These are phyloP conservation scores for Melanotaenia maccullochi DNA, from an alignment of 2,797 vertebrate genomes.

Conservation along the genomic window DNA sequence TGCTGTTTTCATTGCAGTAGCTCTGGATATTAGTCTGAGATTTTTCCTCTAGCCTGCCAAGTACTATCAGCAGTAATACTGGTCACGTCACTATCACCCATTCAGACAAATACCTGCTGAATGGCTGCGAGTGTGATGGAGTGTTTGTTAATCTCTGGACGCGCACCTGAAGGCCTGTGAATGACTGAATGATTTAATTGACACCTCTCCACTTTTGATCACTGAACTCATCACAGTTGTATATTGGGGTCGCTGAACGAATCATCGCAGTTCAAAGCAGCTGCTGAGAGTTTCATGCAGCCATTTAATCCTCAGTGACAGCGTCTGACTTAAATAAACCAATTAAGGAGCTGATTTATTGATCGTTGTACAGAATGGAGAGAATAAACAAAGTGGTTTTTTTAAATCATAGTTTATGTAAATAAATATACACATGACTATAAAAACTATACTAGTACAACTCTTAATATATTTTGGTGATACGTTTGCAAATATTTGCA, in stretches of 20 bases:
- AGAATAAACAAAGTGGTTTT: constrained; percentile 47
- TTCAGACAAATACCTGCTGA: constrained; percentile 50
- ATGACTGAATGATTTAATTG: constrained; percentile 80
- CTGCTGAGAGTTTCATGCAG: constrained; percentile 63
- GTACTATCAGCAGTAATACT: background rate
- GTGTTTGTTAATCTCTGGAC: constrained; percentile 2
- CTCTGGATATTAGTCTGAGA: background rate
- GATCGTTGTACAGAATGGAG: constrained; percentile 49
- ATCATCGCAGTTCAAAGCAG: constrained; percentile 76
- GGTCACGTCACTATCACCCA: background rate
- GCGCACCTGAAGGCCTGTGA: constrained; percentile 40
- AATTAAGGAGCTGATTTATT: constrained; percentile 74
- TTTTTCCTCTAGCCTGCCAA: background rate
- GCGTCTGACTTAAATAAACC: constrained; percentile 81
- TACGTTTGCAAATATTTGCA: background rate
- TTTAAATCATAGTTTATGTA: background rate
- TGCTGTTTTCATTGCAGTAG: background rate
- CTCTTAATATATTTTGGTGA: background rate
- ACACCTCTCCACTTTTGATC: constrained; percentile 79
- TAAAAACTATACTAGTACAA: background rate
- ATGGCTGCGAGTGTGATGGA: constrained; percentile 34
- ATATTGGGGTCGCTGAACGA: constrained; percentile 77
- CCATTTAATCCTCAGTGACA: constrained; percentile 55
- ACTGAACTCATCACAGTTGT: constrained; percentile 66
- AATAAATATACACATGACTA: background rate